A percentile compares a stretch with the other conserved stretches of the same genome.
phyloP scores from a whole-genome alignment of 2,797 vertebrate species.

The Carapus acus region DNA sequence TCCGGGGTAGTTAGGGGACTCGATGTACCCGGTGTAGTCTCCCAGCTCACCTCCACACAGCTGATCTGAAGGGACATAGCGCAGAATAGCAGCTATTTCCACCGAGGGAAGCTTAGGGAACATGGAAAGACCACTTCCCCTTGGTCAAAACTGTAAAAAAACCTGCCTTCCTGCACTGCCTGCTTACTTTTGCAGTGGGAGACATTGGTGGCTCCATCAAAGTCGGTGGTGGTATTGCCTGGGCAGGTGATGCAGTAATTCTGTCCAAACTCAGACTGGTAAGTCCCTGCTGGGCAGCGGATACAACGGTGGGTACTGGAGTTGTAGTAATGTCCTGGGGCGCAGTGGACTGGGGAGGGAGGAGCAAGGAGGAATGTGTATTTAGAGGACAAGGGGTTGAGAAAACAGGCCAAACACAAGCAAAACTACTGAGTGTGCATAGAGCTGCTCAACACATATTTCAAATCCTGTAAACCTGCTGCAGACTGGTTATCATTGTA shows the following conservation, averaged over 20 bases:
- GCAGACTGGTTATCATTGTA: neutral
- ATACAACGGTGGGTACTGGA: conserved; percentile 89
- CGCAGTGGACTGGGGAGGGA: conserved; percentile 83
- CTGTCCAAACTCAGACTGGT: conserved; percentile 93
- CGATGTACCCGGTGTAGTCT: conserved; percentile 92
- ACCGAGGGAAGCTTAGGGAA: no score
- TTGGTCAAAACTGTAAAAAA: no score
- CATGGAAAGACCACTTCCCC: no score
- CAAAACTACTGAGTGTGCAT: no score
- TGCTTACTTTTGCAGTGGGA: conserved; percentile 93
- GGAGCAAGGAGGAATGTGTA: neutral
- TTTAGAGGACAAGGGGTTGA: no score
- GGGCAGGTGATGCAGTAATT: conserved; percentile 94
- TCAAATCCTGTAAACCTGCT: no score
- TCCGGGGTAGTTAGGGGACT: conserved; percentile 96
- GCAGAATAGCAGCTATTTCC: neutral
- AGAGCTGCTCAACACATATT: no score
- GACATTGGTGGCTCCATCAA: conserved; percentile 92
- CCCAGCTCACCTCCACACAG: conserved; percentile 92
- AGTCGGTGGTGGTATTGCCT: conserved; percentile 94
- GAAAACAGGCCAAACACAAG: no score
- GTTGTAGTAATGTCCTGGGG: conserved; percentile 93
- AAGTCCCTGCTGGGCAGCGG: conserved; percentile 85
- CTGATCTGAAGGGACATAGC: conserved; percentile 74
- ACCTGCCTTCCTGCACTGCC: no score